Conservation (phyloP, 2,888 invertebrate species). For the Marasmarcha lunaedactyla region DNA sequence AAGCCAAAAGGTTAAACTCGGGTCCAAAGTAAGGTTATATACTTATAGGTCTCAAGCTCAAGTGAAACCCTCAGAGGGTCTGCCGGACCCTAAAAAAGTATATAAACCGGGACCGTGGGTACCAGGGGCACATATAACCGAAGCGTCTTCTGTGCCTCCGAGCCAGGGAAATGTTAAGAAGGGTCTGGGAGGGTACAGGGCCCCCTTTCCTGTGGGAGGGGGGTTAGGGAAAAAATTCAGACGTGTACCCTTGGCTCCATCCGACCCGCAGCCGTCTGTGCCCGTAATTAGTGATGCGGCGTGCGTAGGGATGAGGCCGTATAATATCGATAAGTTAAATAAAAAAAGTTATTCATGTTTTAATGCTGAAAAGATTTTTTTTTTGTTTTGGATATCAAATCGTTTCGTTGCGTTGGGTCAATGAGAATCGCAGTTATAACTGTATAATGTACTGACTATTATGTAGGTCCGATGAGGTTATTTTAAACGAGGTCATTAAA, state of each 20-base stretch:
- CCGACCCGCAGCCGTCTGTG: conserved; percentile 57
- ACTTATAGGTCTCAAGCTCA: conserved; percentile 55
- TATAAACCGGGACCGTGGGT: conserved; percentile 54
- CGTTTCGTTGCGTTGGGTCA: no score
- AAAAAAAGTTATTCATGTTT: not conserved
- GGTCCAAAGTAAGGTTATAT: conserved; percentile 27
- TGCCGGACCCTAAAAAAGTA: conserved; percentile 65
- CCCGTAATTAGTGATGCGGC: conserved; percentile 64
- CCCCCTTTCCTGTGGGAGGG: conserved; percentile 46
- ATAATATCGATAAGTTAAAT: conserved; percentile 32
- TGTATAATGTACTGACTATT: no score
- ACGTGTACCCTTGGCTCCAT: conserved; percentile 52
- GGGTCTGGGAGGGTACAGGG: conserved; percentile 57
- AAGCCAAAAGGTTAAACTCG: conserved; percentile 51
- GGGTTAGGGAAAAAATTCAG: conserved; percentile 59
- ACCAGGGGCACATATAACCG: conserved; percentile 56
- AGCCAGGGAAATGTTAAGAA: conserved; percentile 67
- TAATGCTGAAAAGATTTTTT: conserved; percentile 3
- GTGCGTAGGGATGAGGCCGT: conserved; percentile 27
- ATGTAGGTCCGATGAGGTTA: no score
- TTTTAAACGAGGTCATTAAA: no score
- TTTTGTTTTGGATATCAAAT: no score
- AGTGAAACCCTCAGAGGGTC: conserved; percentile 55
- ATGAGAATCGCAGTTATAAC: no score
- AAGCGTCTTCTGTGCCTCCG: conserved; percentile 59